Base-by-base conservation (phyloP, 2,797 vertebrate genomes). In the Neosilurus mollespiculum region DNA sequence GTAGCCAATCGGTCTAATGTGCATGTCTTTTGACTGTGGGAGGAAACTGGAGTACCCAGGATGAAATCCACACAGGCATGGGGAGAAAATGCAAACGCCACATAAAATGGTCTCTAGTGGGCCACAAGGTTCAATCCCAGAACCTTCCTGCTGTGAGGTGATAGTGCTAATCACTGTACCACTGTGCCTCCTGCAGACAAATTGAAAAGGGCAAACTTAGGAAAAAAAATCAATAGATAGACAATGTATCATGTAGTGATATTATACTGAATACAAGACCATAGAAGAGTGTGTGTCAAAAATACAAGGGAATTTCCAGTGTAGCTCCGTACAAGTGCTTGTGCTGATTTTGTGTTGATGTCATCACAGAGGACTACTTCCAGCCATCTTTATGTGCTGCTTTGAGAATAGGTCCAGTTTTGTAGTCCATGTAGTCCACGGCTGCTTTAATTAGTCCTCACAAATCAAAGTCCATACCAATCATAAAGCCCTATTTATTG, bases 191-290 rank as follows among this genome's bases (percentile, higher is more conserved):
- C n/a, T n/a, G n/a, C 6, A 37, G 56, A 78, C 37, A 78, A 24
- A 16, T 62, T 4, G 37, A 18, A 78, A 43, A 78, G 59, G 37
- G 59, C 43, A 64, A 51, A 78, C 22, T 26, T n/a, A 18, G 54
- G n/a, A 62, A 49, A n/a, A 64, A 61, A 78, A 78, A 49, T 62
- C 75, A 62, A 16, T 24, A 62, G 58, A 24, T 14, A 49, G 75
- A 22, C 8, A 78, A 24, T 49, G 11, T 43, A 61, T 61, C 20
- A 78, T 24, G 58, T 43, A 49, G 6, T 61, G 34, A 73, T 77
- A 14, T 49, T 16, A 49, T 78, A 37, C 37, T 62, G 34, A 4
- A 59, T 56, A 73, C 15, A 49, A 73, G 3, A 54, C 14, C 14
- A 54, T 73, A 75, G 16, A 75, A 10, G 9, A 30, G 11, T 73